These are phyloP conservation scores for Ficedula albicollis DNA, from an alignment of 2,797 vertebrate genomes.

Conservation along the genomic window DNA sequence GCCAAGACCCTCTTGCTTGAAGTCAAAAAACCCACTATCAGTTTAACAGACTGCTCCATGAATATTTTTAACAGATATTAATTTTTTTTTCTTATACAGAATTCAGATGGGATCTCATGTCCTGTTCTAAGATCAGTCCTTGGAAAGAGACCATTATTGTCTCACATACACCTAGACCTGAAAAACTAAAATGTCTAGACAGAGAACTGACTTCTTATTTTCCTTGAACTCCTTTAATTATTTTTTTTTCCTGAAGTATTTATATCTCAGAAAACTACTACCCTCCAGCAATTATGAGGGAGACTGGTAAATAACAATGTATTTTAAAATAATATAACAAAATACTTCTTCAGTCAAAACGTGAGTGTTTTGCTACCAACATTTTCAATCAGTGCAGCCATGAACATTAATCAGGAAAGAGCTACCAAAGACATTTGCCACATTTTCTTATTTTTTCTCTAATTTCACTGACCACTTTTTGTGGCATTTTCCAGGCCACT, in stretches of 20 bases:
- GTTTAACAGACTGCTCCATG: not conserved
- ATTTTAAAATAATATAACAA: not conserved
- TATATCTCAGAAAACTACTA: not conserved
- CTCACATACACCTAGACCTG: not conserved
- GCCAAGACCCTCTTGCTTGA: slow-evolving; percentile 28
- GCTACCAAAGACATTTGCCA: not conserved
- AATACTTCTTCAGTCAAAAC: not conserved
- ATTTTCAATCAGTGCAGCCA: not conserved
- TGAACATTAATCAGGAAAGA: accelerated
- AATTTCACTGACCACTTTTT: not conserved
- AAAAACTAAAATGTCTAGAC: not conserved
- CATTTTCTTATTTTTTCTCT: not conserved
- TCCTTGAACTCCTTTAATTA: not conserved
- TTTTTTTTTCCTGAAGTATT: not conserved
- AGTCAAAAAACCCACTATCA: not conserved
- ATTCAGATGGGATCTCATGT: not conserved
- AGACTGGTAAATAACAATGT: not conserved
- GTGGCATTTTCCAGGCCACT: not conserved
- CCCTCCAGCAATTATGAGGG: not conserved
- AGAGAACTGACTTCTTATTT: not conserved
- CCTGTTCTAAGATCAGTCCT: not conserved
- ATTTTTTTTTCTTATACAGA: not conserved
- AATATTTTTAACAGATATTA: not conserved
- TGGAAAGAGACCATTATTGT: not conserved
- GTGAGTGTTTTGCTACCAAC: not conserved